Evolutionary conservation across 2,797 vertebrate species (phyloP), one percentile per base, ranked within the genome.

Genomic region (Semaprochilodus insignis): DNA sequence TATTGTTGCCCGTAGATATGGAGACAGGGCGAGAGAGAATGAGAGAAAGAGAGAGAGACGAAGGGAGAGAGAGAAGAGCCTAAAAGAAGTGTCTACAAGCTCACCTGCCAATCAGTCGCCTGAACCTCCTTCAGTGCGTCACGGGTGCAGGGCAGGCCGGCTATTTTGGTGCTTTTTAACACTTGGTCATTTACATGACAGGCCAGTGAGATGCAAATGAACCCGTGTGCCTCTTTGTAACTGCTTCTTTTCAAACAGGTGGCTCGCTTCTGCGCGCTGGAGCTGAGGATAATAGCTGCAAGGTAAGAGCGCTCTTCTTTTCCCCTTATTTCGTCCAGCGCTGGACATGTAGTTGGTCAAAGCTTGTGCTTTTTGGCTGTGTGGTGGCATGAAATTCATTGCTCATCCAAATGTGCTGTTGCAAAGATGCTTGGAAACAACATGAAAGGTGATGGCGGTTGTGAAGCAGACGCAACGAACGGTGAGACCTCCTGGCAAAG

Each of bases 1-100:
- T 93, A 92, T 95, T 92, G 94, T 96, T 95, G 93, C 94, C 91
- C 89, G 44, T 90, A 89, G 93, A 90, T 93, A 94, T 93, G 79
- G 78, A 90, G 83, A 87, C 85, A 57, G 83, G 78, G 77, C 36
- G 77, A 81, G 84, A 81, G 85, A 81, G 87, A 87, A 67, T 23
- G 59, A 27, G 48, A 79, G 62, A 52, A 44, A 78, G 48, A 72
- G 52, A 78, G 62, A 66, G 31, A 40, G 55, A 78, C 40, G 8
- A 10, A 44, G 40, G 40, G 70, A 54, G 82, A 65, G 57, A 72
- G 51, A 27, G 34, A 66, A 8, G 23, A 60, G 7, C 79, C 73
- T 15, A 48, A 82, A 74, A 71, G 73, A 81, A 85, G 74, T 86
- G 76, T 83, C 72, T 74, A 86, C 80, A 84, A 80, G 44, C 70